These are phyloP conservation scores for Clanis bilineata DNA, from an alignment of 2,888 invertebrate genomes.

Conservation along the genomic window DNA sequence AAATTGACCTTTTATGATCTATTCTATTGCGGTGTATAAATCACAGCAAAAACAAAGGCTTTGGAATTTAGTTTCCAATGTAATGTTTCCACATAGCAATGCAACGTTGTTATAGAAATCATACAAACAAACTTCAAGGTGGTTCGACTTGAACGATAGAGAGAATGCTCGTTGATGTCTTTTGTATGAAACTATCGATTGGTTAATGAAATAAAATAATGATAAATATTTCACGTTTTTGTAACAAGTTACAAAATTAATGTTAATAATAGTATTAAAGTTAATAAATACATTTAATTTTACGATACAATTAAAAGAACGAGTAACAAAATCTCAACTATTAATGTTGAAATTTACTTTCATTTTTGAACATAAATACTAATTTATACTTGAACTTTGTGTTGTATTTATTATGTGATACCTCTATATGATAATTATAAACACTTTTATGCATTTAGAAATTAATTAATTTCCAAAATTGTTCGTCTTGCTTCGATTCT, in stretches of 20 bases:
- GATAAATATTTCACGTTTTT: not conserved
- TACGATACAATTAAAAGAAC: not conserved
- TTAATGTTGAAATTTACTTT: slow-evolving; percentile 4
- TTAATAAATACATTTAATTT: not conserved
- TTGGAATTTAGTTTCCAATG: not conserved
- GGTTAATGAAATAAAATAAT: not conserved
- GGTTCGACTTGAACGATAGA: not conserved
- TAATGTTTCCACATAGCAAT: not conserved
- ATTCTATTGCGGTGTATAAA: not conserved
- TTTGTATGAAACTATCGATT: slow-evolving; percentile 38
- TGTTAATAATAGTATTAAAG: not conserved
- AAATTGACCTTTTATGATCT: not conserved
- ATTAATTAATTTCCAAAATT: too few relatives aligned
- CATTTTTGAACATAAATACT: not conserved
- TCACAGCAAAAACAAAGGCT: not conserved
- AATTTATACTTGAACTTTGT: slow-evolving; percentile 3
- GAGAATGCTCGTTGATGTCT: slow-evolving; percentile 51
- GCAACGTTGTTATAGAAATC: not conserved
- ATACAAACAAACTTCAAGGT: slow-evolving; percentile 7
- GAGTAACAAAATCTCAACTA: not conserved
- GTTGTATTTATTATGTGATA: too few relatives aligned
- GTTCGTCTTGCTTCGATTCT: too few relatives aligned
- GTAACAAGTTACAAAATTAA: not conserved
- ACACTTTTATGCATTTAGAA: not conserved
- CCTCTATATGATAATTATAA: not conserved